These are phyloP conservation scores for Drosophila eugracilis DNA, from an alignment of 1,140 invertebrate genomes.

Conservation along the genomic window DNA sequence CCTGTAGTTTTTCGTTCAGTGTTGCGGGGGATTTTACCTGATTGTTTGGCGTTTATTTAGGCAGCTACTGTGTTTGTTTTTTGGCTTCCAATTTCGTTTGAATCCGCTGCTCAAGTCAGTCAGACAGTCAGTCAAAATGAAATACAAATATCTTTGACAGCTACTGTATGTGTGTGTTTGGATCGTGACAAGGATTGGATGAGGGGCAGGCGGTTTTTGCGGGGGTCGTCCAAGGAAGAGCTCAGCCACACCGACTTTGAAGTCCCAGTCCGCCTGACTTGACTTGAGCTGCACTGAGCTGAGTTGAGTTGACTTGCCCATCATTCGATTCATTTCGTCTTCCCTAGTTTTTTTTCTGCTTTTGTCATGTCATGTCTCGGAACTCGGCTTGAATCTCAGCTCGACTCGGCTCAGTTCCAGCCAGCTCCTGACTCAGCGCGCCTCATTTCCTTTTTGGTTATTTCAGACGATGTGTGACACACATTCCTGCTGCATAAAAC, in stretches of 20 bases:
- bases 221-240: conserved; percentile 20
- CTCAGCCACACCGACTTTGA: conserved; percentile 68
- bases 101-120: conserved; percentile 56
- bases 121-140: conserved; percentile 64
- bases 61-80: conserved; percentile 80
- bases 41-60: conserved; percentile 76
- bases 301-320: conserved; percentile 48
- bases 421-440: conserved; percentile 32
- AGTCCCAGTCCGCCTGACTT: conserved; percentile 69
- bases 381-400: conserved; percentile 58
- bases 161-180: conserved; percentile 61
- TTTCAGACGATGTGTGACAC: conserved; percentile 66
- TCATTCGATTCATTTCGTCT: conserved; percentile 60
- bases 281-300: conserved; percentile 20
- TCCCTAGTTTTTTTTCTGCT: conserved; percentile 27
- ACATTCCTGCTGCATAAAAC: conserved; percentile 63
- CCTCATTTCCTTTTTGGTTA: conserved; percentile 74
- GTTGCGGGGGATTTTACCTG: conserved; percentile 26
- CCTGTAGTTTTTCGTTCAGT: conserved; percentile 8
- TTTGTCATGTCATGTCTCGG: conserved; percentile 60
- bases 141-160: conserved; percentile 83
- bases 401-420: conserved; percentile 28
- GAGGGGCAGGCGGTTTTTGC: too few species aligned
- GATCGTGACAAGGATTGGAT: conserved; percentile 19
- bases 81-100: conserved; percentile 70